Conservation (phyloP, 2,113 vertebrate species). For the Acinonyx jubatus region DNA sequence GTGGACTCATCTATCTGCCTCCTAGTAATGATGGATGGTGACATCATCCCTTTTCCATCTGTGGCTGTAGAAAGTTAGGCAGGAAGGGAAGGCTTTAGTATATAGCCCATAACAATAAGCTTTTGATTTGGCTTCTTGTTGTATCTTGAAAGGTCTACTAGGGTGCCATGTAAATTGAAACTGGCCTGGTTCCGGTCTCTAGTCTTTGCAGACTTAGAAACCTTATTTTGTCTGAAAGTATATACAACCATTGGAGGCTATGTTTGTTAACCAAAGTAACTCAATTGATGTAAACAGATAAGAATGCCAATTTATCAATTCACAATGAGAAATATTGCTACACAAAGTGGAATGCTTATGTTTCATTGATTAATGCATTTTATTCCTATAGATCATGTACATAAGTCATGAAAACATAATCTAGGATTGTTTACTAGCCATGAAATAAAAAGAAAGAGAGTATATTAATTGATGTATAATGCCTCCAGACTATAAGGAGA, state of each 20-base stretch:
- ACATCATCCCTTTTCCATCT: not conserved
- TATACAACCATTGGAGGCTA: not conserved
- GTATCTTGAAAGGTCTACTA: not conserved
- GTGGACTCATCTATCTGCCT: not conserved
- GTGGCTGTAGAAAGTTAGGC: not conserved
- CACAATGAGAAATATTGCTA: not conserved
- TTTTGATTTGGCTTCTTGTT: not conserved
- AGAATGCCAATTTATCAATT: not conserved
- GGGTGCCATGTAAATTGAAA: not conserved
- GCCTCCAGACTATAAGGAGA: not conserved
- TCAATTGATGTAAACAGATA: not conserved
- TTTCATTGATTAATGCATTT: not conserved
- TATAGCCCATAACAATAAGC: not conserved
- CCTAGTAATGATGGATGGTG: not conserved
- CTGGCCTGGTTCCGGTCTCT: not conserved
- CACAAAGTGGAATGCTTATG: not conserved
- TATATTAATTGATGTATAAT: not conserved
- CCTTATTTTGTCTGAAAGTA: not conserved
- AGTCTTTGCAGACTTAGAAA: not conserved
- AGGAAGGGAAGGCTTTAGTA: not conserved
- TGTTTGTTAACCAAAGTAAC: constrained; percentile 37
- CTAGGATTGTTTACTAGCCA: not conserved
- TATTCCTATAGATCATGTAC: not conserved
- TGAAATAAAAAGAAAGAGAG: not conserved
- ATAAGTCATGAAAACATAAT: not conserved